phyloP scores from a whole-genome alignment of 2,797 vertebrate genomes.

The Cirrhinus molitorella region DNA sequence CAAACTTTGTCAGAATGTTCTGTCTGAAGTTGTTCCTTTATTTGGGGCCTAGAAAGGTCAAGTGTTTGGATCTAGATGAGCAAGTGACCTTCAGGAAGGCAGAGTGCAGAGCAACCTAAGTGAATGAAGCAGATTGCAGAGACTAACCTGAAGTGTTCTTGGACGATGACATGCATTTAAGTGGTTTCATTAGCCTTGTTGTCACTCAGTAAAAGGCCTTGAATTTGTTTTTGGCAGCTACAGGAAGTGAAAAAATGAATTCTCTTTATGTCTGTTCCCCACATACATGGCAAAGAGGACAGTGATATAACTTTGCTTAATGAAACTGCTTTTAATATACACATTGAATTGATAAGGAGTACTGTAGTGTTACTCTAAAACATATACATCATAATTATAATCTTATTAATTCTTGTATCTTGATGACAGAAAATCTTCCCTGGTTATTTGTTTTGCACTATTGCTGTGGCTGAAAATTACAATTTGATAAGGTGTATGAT shows the following conservation, averaged over 20 bases:
- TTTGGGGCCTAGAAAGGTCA: neutral
- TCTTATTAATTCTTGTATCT: neutral
- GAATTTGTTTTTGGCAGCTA: neutral
- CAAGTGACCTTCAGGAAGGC: slow-evolving; percentile 1
- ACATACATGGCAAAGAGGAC: neutral
- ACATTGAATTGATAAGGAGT: neutral
- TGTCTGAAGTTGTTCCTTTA: neutral
- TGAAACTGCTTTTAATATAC: slow-evolving; percentile 25
- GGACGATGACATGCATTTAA: slow-evolving; percentile 24
- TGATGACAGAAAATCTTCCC: neutral
- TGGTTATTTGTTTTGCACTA: neutral
- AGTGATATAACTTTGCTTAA: slow-evolving; percentile 19
- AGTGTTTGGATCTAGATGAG: slow-evolving; percentile 5
- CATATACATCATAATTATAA: neutral
- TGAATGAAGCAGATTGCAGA: neutral
- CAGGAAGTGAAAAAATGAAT: neutral
- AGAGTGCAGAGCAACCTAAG: neutral
- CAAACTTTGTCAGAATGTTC: neutral
- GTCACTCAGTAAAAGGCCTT: neutral
- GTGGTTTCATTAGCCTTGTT: slow-evolving; percentile 23
- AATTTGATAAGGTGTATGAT: neutral
- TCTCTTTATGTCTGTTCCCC: neutral
- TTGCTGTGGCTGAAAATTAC: neutral
- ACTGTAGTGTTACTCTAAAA: neutral
- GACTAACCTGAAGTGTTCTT: neutral